phyloP scores from a whole-genome alignment of 1,140 invertebrate species.

The Elysia chlorotica region DNA sequence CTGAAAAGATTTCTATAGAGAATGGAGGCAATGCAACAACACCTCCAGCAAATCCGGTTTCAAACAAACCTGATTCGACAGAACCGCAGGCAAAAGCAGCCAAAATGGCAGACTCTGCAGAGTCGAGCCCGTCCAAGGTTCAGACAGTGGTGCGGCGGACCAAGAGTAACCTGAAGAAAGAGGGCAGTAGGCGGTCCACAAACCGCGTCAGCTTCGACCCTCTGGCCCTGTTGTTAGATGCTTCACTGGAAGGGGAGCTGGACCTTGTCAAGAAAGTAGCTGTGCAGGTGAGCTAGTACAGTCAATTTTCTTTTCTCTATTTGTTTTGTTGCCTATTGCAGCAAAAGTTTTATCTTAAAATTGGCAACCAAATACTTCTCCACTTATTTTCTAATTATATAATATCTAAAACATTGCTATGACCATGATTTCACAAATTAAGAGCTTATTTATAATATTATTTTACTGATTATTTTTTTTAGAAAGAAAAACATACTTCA shows the following conservation, averaged over 20 bases:
- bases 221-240: constrained; percentile 91
- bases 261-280: constrained; percentile 96
- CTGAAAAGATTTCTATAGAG: neutral
- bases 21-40: neutral
- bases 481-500: too few species aligned
- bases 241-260: constrained; percentile 96
- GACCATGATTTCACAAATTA: too few species aligned
- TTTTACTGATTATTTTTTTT: too few species aligned
- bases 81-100: neutral
- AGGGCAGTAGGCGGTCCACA: constrained; percentile 25
- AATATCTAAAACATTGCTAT: too few species aligned
- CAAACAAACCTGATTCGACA: neutral
- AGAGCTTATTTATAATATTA: too few species aligned
- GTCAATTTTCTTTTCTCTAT: too few species aligned
- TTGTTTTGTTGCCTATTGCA: too few species aligned
- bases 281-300: constrained; percentile 79
- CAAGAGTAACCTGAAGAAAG: constrained; percentile 50
- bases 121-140: neutral
- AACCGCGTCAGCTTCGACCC: constrained; percentile 94
- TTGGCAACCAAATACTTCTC: too few species aligned
- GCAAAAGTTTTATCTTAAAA: too few species aligned
- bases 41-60: neutral
- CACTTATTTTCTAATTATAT: too few species aligned
- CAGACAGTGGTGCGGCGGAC: constrained; percentile 23
- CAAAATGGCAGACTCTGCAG: neutral